Conservation (phyloP, 2,797 vertebrate genomes). For the Smutsia temminckii region DNA sequence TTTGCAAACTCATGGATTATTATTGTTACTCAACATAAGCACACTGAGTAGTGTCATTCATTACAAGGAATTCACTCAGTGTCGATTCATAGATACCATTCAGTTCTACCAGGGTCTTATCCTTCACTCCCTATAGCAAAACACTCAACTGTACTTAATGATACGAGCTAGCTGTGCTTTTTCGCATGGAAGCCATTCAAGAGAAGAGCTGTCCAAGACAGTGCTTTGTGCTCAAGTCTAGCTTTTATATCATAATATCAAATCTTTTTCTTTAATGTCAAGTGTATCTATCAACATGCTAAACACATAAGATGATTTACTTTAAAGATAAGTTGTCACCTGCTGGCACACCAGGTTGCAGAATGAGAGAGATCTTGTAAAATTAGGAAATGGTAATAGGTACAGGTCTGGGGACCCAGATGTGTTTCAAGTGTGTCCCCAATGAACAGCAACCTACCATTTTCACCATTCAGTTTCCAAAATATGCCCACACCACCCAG, state of each 20-base stretch:
- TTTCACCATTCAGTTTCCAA: neutral
- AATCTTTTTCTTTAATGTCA: neutral
- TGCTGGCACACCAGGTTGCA: neutral
- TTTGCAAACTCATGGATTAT: neutral
- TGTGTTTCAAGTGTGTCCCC: neutral
- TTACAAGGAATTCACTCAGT: neutral
- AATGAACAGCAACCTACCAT: neutral
- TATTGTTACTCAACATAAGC: neutral
- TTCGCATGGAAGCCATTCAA: neutral
- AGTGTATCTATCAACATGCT: neutral
- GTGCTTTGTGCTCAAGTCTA: neutral
- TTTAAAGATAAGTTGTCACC: neutral
- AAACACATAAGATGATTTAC: neutral
- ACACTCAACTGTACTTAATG: neutral
- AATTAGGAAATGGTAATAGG: neutral
- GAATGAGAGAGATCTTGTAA: neutral
- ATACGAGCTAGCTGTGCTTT: neutral
- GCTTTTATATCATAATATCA: neutral
- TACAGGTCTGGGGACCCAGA: neutral
- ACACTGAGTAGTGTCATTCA: neutral
- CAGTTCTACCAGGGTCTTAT: neutral
- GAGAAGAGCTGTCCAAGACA: neutral
- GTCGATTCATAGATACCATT: neutral
- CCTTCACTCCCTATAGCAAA: neutral
- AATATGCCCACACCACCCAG: neutral